phyloP scores from a whole-genome alignment of 2,888 invertebrate species.

The Clanis bilineata region DNA sequence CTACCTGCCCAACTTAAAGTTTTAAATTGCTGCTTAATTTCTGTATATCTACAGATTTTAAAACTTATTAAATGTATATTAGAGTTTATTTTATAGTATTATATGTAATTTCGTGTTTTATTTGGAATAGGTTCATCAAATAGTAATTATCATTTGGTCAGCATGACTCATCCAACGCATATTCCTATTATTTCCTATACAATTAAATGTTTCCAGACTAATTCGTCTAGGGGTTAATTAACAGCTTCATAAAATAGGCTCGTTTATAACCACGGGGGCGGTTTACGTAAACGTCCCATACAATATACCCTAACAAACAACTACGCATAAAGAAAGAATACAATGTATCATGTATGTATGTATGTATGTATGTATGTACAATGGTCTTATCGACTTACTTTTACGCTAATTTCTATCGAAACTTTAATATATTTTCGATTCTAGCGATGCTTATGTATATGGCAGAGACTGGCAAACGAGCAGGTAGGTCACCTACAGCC shows the following conservation, averaged over 20 bases:
- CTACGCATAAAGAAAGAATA: too few relatives aligned
- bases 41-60: too few relatives aligned
- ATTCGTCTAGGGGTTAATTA: conserved; percentile 10
- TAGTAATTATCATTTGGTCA: background rate
- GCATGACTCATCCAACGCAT: background rate
- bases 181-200: background rate
- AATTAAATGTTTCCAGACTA: background rate
- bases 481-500: too few relatives aligned
- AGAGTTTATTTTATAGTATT: too few relatives aligned
- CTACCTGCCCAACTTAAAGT: too few relatives aligned
- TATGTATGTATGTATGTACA: too few relatives aligned
- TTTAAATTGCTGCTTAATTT: too few relatives aligned
- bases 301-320: background rate
- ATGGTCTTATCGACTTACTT: background rate
- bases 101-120: too few relatives aligned
- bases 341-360: too few relatives aligned
- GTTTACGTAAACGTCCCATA: background rate
- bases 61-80: too few relatives aligned
- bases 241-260: conserved; percentile 3
- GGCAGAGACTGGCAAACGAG: too few relatives aligned
- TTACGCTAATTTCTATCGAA: background rate
- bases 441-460: too few relatives aligned
- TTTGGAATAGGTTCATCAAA: background rate
- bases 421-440: background rate
- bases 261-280: background rate